Evolutionary conservation across 2,888 invertebrate genomes (phyloP).

Genomic region (Synanthedon tipuliformis): DNA sequence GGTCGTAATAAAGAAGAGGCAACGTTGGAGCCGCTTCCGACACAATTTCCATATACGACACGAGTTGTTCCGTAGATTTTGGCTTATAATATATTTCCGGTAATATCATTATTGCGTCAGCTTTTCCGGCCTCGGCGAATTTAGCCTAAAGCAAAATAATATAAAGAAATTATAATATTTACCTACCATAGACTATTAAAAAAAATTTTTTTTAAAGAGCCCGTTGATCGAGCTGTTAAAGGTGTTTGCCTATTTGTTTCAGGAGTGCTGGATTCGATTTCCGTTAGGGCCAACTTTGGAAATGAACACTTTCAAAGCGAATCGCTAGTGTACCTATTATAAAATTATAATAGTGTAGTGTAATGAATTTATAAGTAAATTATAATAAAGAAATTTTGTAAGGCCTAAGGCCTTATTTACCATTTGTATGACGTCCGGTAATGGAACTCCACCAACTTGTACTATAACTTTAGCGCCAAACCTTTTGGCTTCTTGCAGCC

Average conservation of each 20-base stretch:
- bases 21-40: constrained; percentile 74
- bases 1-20: constrained; percentile 82
- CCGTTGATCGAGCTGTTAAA: no score
- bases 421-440: constrained; percentile 77
- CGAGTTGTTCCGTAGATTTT: constrained; percentile 59
- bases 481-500: constrained; percentile 69
- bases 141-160: constrained; percentile 59
- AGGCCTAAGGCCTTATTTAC: no score
- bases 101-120: constrained; percentile 73
- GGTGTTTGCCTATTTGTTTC: no score
- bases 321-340: background rate
- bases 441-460: constrained; percentile 78
- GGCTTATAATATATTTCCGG: constrained; percentile 80
- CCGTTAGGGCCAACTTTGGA: no score
- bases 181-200: no score
- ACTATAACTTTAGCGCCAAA: constrained; percentile 74
- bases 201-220: no score
- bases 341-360: background rate
- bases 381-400: background rate
- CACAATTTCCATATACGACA: constrained; percentile 73
- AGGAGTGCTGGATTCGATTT: no score
- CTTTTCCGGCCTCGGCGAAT: constrained; percentile 73
- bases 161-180: no score
- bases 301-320: background rate
- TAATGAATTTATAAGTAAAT: no score